Conservation (phyloP, 2,888 invertebrate genomes). For the Sarcophaga rosellei region DNA sequence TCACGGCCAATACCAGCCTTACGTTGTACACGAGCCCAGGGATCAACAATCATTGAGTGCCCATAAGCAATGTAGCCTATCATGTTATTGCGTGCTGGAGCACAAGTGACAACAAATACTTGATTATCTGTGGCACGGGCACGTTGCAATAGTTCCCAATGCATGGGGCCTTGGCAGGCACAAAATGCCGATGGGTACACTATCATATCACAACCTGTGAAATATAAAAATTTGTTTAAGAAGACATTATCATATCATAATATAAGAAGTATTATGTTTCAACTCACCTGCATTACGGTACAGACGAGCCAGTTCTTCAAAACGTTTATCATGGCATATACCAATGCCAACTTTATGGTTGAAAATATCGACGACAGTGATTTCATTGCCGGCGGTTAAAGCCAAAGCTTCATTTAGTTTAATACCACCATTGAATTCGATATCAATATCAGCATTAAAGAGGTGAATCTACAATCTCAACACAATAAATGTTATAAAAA, state of each 20-base stretch:
- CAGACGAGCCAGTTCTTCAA: constrained; percentile 91
- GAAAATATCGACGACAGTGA: constrained; percentile 88
- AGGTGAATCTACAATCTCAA: constrained; percentile 87
- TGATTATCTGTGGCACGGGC: constrained; percentile 94
- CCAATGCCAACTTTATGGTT: constrained; percentile 91
- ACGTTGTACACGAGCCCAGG: constrained; percentile 88
- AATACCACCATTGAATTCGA: constrained; percentile 88
- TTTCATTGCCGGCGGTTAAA: constrained; percentile 88
- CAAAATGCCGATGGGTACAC: constrained; percentile 95
- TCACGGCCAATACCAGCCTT: constrained; percentile 87
- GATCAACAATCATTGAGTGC: constrained; percentile 91
- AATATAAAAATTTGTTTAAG: no score
- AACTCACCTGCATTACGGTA: constrained; percentile 84
- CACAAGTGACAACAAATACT: constrained; percentile 91
- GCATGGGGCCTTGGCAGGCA: constrained; percentile 87
- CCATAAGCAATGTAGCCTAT: constrained; percentile 95
- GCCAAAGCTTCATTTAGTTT: constrained; percentile 94
- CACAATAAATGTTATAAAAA: neutral
- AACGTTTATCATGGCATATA: constrained; percentile 97
- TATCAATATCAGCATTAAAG: constrained; percentile 91
- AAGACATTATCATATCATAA: constrained; percentile 86
- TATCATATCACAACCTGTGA: constrained; percentile 89
- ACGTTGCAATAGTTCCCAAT: constrained; percentile 93
- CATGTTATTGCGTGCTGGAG: constrained; percentile 89
- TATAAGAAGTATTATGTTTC: constrained; percentile 81